Percentiles rank a stretch among this genome's conserved stretches.
Evolutionary conservation across 2,113 vertebrate genomes (phyloP).

Genomic region (Egretta garzetta): DNA sequence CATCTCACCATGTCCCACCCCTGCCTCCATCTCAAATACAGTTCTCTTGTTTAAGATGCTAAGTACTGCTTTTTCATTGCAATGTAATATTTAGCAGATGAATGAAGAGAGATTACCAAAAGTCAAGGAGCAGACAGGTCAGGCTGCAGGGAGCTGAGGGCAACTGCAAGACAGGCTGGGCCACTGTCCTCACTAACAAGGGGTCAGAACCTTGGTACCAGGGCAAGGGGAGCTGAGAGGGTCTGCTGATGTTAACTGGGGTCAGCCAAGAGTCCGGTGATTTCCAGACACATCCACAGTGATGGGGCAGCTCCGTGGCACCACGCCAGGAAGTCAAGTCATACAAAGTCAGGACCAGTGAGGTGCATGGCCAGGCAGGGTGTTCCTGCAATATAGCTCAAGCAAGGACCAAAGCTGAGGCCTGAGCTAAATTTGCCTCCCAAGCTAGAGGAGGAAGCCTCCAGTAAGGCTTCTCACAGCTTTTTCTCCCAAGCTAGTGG

Average conservation of each 20-base stretch:
- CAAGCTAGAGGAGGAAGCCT: background rate
- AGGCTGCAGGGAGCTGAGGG: background rate
- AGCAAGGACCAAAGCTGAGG: background rate
- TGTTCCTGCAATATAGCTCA: background rate
- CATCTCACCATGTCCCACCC: background rate
- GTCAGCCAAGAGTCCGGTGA: background rate
- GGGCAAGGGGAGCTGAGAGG: background rate
- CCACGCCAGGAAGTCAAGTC: background rate
- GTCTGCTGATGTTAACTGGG: background rate
- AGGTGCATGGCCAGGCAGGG: background rate
- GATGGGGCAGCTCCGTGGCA: accelerated
- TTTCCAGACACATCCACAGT: background rate
- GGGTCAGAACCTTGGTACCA: background rate
- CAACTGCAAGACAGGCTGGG: background rate
- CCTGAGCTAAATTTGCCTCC: background rate
- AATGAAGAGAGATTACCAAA: background rate
- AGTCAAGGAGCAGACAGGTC: background rate
- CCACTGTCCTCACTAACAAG: background rate
- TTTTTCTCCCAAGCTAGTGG: background rate
- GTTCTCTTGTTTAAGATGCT: background rate
- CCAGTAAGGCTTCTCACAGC: background rate
- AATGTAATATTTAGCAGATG: background rate
- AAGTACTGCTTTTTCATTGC: background rate
- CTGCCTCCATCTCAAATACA: background rate
- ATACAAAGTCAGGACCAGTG: background rate